Evolutionary conservation across 2,888 invertebrate genomes (phyloP), one percentile per base, ranked within the genome.

Genomic region (Strigamia crassipes): DNA sequence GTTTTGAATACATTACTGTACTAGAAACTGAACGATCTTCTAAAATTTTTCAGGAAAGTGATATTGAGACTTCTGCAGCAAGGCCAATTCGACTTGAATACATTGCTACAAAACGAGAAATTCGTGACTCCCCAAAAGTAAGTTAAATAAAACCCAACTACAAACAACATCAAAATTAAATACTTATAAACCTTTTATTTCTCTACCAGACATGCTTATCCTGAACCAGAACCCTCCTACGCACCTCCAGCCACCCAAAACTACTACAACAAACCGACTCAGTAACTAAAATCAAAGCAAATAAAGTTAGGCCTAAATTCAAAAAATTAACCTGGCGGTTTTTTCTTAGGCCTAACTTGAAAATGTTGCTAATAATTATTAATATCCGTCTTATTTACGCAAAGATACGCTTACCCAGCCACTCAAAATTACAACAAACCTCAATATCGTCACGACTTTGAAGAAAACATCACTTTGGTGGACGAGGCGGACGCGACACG

Each of bases 31-130:
- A 34, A 56, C 6, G 15, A 56, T 56, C 6, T 56, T 77, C 13
- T 77, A 18, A 31, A 13, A 9, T n/a, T 38, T 12, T 18, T 15
- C 18, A 79, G 79, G 21, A 79, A 79, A 42, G 41, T 79, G 21
- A 79, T 79, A 18, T 23, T 79, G 23, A 79, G 21, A 21, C 79
- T 79, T 27, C 42, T 79, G 5, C 79, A 79, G 21, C 42, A 38
- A 79, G 79, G 79, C 0, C 42, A 79, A 79, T 79, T 41, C 23
- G 79, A 79, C 42, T 42, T 42, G 23, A 79, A 79, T 12, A 23
- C 42, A 18, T 42, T 79, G 21, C 15, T 79, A 4, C 21, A 41
- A 15, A 42, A 79, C 46, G 79, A 79, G 23, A 42, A 38, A n/a
- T 10, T 15, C n/a, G 5, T 41, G 5, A 3, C 15, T 0, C n/a